phyloP scores from a whole-genome alignment of 2,888 invertebrate species.

The Lepeophtheirus nordmannii region DNA sequence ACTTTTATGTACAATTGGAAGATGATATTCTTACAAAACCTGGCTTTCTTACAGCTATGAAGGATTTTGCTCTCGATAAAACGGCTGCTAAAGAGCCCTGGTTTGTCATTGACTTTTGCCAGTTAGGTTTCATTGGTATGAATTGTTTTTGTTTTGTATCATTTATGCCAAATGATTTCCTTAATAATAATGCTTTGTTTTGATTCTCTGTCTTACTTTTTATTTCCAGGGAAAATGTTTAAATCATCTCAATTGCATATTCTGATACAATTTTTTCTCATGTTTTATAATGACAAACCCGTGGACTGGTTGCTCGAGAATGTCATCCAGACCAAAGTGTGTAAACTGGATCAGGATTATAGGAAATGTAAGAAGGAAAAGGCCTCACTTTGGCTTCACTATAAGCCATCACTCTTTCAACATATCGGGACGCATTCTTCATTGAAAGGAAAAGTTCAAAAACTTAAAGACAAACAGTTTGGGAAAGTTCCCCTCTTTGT shows the following conservation, averaged over 20 bases:
- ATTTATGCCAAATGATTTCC: slow-evolving; percentile 7
- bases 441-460: slow-evolving; percentile 85
- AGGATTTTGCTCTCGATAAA: slow-evolving; percentile 61
- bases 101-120: slow-evolving; percentile 84
- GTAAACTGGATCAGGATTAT: slow-evolving; percentile 63
- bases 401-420: slow-evolving; percentile 79
- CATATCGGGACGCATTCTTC: slow-evolving; percentile 91
- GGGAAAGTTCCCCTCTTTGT: slow-evolving; percentile 62
- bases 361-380: slow-evolving; percentile 66
- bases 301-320: slow-evolving; percentile 91
- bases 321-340: slow-evolving; percentile 72
- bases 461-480: slow-evolving; percentile 80
- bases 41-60: slow-evolving; percentile 45
- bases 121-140: slow-evolving; percentile 76
- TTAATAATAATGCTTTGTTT: not conserved
- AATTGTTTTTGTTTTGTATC: too few relatives aligned
- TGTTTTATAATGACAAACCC: slow-evolving; percentile 89
- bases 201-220: not conserved
- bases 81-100: slow-evolving; percentile 58
- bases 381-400: slow-evolving; percentile 61
- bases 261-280: slow-evolving; percentile 76
- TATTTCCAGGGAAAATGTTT: slow-evolving; percentile 58
- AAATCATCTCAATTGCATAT: slow-evolving; percentile 68
- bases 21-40: slow-evolving; percentile 77
- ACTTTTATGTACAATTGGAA: slow-evolving; percentile 80